phyloP scores from a whole-genome alignment of 2,888 invertebrate species.

The Hanleya hanleyi region DNA sequence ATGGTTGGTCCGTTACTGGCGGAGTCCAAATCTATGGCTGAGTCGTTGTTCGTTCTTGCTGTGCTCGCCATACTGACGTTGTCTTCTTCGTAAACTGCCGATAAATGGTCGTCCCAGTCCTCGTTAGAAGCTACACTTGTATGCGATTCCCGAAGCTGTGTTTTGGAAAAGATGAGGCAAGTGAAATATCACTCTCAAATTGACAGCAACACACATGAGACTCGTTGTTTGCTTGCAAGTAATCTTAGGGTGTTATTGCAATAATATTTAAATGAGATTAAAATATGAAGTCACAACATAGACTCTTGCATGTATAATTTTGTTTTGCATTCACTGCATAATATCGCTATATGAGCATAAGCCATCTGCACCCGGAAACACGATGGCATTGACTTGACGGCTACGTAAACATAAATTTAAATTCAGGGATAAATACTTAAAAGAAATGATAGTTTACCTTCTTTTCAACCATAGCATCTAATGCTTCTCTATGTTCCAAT shows the following conservation, averaged over 20 bases:
- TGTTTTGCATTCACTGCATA: no score
- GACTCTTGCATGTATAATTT: no score
- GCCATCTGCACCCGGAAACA: no score
- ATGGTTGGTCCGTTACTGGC: background rate
- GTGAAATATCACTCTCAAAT: no score
- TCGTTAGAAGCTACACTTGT: background rate
- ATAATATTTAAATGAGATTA: no score
- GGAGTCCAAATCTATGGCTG: background rate
- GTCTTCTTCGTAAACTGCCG: background rate
- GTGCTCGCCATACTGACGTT: background rate
- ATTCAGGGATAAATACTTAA: background rate
- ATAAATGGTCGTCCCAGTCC: background rate
- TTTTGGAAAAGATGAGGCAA: background rate
- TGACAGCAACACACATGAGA: no score
- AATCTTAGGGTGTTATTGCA: no score
- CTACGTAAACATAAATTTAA: no score
- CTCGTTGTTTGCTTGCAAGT: no score
- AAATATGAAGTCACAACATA: no score
- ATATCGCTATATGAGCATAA: no score
- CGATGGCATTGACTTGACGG: no score
- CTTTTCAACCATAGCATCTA: conserved; percentile 32
- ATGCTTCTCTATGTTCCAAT: conserved; percentile 49
- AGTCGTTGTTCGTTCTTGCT: background rate
- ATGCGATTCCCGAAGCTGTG: background rate
- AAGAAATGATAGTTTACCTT: background rate